Percentiles rank a stretch among this genome's conserved stretches.
phyloP scores from a whole-genome alignment of 2,797 vertebrate genomes.

The Mus minutoides region DNA sequence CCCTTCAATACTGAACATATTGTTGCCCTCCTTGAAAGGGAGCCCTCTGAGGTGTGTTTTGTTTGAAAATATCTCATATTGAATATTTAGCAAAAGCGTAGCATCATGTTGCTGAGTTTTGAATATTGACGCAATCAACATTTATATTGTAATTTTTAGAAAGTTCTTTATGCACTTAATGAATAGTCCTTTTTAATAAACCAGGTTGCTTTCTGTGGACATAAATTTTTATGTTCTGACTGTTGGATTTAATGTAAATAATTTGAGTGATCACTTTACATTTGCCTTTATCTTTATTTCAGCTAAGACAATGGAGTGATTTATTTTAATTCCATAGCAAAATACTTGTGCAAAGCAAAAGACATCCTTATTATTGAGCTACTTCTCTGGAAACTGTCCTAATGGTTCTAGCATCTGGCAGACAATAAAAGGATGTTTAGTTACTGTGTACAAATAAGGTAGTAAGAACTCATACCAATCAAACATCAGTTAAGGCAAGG shows the following conservation, averaged over 20 bases:
- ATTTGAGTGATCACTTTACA: not conserved
- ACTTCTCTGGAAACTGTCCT: not conserved
- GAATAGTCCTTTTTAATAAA: not conserved
- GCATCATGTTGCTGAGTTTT: not conserved
- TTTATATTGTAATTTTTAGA: slow-evolving; percentile 11
- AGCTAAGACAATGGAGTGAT: not conserved
- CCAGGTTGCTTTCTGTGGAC: not conserved
- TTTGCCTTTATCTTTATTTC: slow-evolving; percentile 58
- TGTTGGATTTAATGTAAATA: not conserved
- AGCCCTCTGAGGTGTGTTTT: not conserved
- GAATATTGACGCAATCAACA: not conserved
- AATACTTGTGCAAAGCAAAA: slow-evolving; percentile 21
- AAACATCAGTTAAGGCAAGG: not conserved
- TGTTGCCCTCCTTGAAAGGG: not conserved
- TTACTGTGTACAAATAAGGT: slow-evolving; percentile 26
- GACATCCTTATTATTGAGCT: not conserved
- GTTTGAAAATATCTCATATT: slow-evolving; percentile 16
- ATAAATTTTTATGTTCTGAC: not conserved
- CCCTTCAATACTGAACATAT: not conserved
- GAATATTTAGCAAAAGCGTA: not conserved
- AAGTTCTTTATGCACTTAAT: not conserved
- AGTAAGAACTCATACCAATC: slow-evolving; percentile 26
- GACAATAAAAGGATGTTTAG: slow-evolving; percentile 51
- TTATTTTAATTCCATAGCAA: slow-evolving; percentile 47
- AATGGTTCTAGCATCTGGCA: slow-evolving; percentile 5